These are phyloP conservation scores for Neria commutata DNA, from an alignment of 2,888 invertebrate species.

Conservation along the genomic window DNA sequence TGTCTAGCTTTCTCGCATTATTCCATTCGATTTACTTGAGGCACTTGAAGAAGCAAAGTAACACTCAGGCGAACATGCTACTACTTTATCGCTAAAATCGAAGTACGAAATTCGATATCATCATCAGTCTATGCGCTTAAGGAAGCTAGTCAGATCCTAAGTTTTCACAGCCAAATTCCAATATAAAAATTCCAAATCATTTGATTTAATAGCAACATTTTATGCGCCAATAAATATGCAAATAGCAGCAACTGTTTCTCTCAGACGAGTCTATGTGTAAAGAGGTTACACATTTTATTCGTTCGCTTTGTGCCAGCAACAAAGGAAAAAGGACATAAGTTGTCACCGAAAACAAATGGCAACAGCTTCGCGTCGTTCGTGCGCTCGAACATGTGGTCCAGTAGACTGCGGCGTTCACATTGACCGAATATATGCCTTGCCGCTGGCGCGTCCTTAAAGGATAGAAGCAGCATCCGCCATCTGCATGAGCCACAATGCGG, in stretches of 20 bases:
- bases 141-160: too few relatives aligned
- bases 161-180: slow-evolving; percentile 8
- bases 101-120: too few relatives aligned
- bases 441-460: neutral
- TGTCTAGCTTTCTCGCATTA: too few relatives aligned
- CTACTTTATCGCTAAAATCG: too few relatives aligned
- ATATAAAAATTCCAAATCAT: slow-evolving; percentile 21
- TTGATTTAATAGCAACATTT: slow-evolving; percentile 21
- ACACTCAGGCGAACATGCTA: too few relatives aligned
- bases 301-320: neutral
- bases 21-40: too few relatives aligned
- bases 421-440: neutral
- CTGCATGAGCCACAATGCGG: neutral
- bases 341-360: slow-evolving; percentile 3
- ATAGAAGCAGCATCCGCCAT: neutral
- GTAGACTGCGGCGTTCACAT: neutral
- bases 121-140: too few relatives aligned
- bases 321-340: neutral
- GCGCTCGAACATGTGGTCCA: neutral
- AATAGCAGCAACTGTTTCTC: slow-evolving; percentile 1
- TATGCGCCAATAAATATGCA: slow-evolving; percentile 22
- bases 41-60: too few relatives aligned
- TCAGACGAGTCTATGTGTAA: neutral
- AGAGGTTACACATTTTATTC: slow-evolving; percentile 3
- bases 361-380: neutral